Percentiles rank a stretch among this genome's conserved stretches.
Conservation (phyloP, 2,113 vertebrate genomes). For the Lathamus discolor region DNA sequence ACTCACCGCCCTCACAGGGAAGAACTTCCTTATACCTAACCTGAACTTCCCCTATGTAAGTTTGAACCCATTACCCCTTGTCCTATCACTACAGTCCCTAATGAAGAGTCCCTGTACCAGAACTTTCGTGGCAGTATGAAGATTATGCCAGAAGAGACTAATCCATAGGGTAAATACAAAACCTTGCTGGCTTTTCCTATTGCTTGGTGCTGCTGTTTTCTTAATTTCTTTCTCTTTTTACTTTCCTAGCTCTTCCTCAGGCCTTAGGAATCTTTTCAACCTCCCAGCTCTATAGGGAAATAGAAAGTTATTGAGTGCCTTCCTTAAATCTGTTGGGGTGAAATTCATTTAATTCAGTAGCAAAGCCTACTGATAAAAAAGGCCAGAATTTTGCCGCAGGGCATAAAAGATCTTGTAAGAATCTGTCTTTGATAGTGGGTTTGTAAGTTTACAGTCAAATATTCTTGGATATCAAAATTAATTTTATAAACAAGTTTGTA, state of each 20-base stretch:
- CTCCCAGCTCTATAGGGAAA: neutral
- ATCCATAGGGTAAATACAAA: neutral
- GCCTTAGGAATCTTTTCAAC: neutral
- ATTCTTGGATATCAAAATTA: constrained; percentile 23
- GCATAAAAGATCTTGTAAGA: neutral
- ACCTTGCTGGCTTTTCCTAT: neutral
- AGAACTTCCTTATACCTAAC: neutral
- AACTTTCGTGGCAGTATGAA: neutral
- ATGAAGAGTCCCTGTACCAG: neutral
- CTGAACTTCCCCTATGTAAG: neutral
- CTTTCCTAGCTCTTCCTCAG: neutral
- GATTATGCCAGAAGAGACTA: neutral
- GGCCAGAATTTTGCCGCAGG: neutral
- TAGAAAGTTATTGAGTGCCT: neutral
- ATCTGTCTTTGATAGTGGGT: neutral
- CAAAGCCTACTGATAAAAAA: neutral
- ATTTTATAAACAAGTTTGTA: constrained; percentile 11
- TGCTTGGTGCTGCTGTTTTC: neutral
- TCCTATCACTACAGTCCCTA: neutral
- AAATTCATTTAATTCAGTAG: constrained; percentile 8
- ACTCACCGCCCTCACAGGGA: neutral
- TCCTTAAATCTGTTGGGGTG: neutral
- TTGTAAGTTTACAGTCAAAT: neutral
- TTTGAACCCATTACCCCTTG: neutral
- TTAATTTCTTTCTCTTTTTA: neutral